Base-by-base conservation (phyloP, 2,113 vertebrate genomes). In the Alethe castanea region DNA sequence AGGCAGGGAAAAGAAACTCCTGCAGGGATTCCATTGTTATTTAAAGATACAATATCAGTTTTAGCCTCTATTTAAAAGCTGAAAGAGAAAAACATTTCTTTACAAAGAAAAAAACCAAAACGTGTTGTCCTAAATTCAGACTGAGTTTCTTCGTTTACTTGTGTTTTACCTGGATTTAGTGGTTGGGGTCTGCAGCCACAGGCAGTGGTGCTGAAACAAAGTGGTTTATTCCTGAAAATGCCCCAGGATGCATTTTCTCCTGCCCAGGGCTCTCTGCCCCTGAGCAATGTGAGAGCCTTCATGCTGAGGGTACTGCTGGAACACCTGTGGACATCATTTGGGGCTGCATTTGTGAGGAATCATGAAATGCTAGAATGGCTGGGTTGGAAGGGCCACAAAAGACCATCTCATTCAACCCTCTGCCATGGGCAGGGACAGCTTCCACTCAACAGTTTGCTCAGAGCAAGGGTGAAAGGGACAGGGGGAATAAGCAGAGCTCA, bases 171-270 rank as follows among this genome's bases (percentile, higher is more conserved):
- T 5, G 31, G 28, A 22, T 45, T 92, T 45, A 11, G 19, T 16
- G 45, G 25, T 23, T 0, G 0, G 12, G 22, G 33, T 50, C 56
- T 66, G 59, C 38, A 62, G 67, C 25, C 22, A 3, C 0, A 0
- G n/a, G 59, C 57, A 31, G 53, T 1, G 0, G 40, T 7, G 4
- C 5, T 33, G 48, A 19, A 38, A 62, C n/a, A 13, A 26, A 65
- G 72, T 38, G 33, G 9, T 42, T 79, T 14, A 7, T 4, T 4
- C 53, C 71, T 8, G 2, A 4, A 6, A 65, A 47, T 6, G 28
- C 36, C 54, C 4, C 40, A 16, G 40, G 0, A 22, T 40, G 47
- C 2, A 3, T 29, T 52, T 80, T 65, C 19, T 42, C 11, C 22
- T 50, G 66, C 33, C 10, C 13, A 5, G 26, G 54, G 57, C 50